Percentiles rank a stretch among this genome's conserved stretches.
phyloP scores from a whole-genome alignment of 2,113 vertebrate species.

The Cygnus atratus region DNA sequence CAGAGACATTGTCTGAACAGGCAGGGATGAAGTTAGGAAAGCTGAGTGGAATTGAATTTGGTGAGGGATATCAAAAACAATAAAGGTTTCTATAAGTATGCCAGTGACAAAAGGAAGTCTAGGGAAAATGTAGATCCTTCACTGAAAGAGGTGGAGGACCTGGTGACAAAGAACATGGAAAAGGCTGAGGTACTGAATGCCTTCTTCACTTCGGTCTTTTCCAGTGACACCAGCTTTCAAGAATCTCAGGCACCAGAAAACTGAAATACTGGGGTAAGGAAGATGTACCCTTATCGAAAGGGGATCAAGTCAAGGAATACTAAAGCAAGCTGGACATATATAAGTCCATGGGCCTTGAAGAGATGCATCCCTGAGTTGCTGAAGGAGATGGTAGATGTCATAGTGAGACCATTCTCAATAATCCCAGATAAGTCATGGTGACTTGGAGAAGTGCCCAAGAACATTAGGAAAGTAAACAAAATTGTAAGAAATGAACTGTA shows the following conservation, averaged over 20 bases:
- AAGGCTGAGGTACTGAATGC: neutral
- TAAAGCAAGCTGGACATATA: neutral
- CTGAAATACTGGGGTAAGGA: neutral
- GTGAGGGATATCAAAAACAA: neutral
- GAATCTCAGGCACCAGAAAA: neutral
- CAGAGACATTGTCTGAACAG: neutral
- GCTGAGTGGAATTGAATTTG: neutral
- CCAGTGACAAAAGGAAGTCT: neutral
- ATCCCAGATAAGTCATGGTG: neutral
- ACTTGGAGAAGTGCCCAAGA: neutral
- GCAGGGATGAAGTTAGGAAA: neutral
- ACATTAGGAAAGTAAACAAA: neutral
- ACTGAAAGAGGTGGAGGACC: neutral
- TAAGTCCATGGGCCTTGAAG: no score
- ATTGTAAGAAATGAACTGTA: neutral
- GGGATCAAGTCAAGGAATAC: neutral
- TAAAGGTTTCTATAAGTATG: neutral
- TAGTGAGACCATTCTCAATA: neutral
- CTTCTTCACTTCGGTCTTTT: neutral
- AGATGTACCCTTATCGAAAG: neutral
- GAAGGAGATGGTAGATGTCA: neutral
- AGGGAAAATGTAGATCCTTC: neutral
- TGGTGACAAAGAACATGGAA: neutral
- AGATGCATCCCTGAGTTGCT: neutral
- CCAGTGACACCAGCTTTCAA: neutral